Conservation (phyloP, 1,140 invertebrate genomes). For the Bombus vancouverensis region DNA sequence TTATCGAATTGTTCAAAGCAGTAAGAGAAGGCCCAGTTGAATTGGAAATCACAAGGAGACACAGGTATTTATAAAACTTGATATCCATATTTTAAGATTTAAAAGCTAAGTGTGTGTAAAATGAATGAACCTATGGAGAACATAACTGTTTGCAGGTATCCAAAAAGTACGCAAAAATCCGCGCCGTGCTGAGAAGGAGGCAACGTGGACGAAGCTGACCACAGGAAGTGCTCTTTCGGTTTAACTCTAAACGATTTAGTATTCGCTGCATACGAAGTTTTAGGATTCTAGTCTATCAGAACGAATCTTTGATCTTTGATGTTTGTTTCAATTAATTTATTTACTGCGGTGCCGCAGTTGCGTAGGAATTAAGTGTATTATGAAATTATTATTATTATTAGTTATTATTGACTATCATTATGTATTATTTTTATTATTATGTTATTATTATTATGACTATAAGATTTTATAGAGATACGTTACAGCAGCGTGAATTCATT, state of each 20-base stretch:
- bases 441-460: conserved; percentile 53
- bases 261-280: conserved; percentile 66
- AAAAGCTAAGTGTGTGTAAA: not conserved
- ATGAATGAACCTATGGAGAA: not conserved
- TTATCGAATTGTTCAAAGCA: conserved; percentile 90
- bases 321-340: conserved; percentile 77
- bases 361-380: conserved; percentile 53
- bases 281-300: conserved; percentile 79
- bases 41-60: conserved; percentile 86
- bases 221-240: conserved; percentile 77
- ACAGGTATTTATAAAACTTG: conserved; percentile 69
- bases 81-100: not conserved
- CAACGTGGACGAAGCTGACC: conserved; percentile 61
- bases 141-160: conserved; percentile 69
- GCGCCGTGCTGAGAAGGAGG: conserved; percentile 73
- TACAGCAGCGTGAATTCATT: conserved; percentile 52
- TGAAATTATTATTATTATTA: conserved; percentile 36
- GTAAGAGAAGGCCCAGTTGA: conserved; percentile 89
- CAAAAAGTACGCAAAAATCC: conserved; percentile 75
- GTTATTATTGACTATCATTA: conserved; percentile 45
- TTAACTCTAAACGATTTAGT: conserved; percentile 50
- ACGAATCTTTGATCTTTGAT: conserved; percentile 71
- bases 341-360: conserved; percentile 58
- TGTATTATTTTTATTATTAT: conserved; percentile 23
- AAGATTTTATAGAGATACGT: conserved; percentile 63